Evolutionary conservation across 2,113 vertebrate species (phyloP), one percentile per base, ranked within the genome.

Genomic region (Rallus limicola): DNA sequence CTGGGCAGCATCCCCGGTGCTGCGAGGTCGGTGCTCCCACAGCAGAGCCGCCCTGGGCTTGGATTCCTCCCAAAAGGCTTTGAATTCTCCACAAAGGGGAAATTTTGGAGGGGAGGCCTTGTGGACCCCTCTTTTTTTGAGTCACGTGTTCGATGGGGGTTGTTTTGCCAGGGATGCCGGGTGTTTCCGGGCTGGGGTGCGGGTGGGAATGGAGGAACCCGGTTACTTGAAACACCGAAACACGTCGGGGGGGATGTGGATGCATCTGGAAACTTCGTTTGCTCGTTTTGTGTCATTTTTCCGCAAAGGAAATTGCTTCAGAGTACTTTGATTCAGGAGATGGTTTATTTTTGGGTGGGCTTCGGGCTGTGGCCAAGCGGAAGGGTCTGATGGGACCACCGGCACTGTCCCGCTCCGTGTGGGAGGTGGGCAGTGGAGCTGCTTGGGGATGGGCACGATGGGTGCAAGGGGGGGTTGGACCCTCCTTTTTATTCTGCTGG

Each of bases 81-180:
- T 42, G 20, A 4, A 1, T 20, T 48, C 33, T 58, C 34, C 31
- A 31, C 34, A 38, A 59, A 64, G 60, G 52, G 60, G 38, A 24
- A 29, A 24, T 38, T 58, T 70, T 28, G 23, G 20, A 36, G 31
- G 25, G 8, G 36, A 33, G 12, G 2, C 15, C n/a, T 72, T 67
- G 31, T 44, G 29, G n/a, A 69, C 7, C 9, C 18, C 10, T 38
- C 16, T 48, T 34, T 25, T 44, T n/a, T 13, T 7, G 28, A 11
- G 31, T 28, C 42, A 4, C 12, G 0, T 2, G 1, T 28, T 69
- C 23, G 23, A 8, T 4, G 24, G 14, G 13, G 3, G 1, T 17
- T 52, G 56, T 56, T 70, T 38, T 17, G 20, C 48, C 8, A 65
- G 70, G 12, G 71, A 33, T 2, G 28, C 28, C 4, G 52, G 15